Evolutionary conservation across 2,113 vertebrate species (phyloP).

Genomic region (Xiphorhynchus elegans): DNA sequence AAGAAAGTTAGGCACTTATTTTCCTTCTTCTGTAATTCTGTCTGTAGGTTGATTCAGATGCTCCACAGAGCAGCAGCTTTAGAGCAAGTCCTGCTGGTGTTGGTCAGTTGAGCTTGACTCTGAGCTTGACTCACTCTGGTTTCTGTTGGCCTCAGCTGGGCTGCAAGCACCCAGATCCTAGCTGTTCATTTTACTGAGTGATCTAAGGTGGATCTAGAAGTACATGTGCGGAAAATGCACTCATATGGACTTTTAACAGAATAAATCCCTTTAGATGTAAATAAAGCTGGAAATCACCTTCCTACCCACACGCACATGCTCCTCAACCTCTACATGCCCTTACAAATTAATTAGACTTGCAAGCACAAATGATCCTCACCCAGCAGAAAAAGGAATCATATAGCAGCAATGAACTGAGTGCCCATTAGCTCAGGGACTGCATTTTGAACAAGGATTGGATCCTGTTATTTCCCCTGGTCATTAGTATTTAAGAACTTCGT

Average conservation of each 20-base stretch:
- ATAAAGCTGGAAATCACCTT: background rate
- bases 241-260: background rate
- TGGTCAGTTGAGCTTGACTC: background rate
- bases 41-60: background rate
- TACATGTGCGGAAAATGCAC: background rate
- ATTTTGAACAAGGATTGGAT: background rate
- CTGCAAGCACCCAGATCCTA: background rate
- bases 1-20: background rate
- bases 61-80: background rate
- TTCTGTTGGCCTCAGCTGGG: background rate
- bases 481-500: conserved; percentile 11
- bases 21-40: background rate
- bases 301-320: accelerated
- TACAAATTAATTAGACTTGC: background rate
- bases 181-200: background rate
- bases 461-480: background rate
- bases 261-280: background rate
- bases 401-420: background rate
- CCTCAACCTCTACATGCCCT: background rate
- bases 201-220: background rate
- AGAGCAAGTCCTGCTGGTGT: background rate
- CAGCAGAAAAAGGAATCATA: background rate
- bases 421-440: background rate
- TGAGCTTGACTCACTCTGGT: accelerated
- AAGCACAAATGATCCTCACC: background rate